These are phyloP conservation scores for Taeniopygia guttata DNA, from an alignment of 2,797 vertebrate species.

Conservation along the genomic window DNA sequence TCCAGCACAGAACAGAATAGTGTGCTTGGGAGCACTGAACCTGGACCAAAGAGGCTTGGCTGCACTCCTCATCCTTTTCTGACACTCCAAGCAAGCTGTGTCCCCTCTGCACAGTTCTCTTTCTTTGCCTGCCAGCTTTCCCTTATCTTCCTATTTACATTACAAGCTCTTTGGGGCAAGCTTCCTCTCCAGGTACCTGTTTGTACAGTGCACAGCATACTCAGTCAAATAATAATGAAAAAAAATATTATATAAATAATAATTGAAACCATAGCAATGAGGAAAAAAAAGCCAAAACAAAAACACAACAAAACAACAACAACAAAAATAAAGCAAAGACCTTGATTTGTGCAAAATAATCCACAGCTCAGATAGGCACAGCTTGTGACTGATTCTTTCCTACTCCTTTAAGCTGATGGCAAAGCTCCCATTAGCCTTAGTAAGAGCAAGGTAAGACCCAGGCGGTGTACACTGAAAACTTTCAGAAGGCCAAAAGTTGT, in stretches of 20 bases:
- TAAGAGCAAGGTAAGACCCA: background rate
- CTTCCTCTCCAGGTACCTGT: background rate
- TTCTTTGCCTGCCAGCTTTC: background rate
- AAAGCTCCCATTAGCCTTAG: slow-evolving; percentile 26
- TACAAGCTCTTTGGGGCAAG: background rate
- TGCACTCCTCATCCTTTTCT: background rate
- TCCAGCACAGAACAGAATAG: background rate
- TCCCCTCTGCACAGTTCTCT: background rate
- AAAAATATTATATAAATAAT: background rate
- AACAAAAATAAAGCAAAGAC: background rate
- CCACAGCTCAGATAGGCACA: background rate
- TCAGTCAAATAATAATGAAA: background rate
- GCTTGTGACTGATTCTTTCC: slow-evolving; percentile 46
- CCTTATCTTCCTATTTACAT: background rate
- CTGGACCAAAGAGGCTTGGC: background rate
- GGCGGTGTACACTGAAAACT: background rate
- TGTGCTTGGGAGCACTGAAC: background rate
- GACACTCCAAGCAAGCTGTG: background rate
- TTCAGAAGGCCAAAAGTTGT: slow-evolving; percentile 1
- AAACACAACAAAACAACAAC: background rate
- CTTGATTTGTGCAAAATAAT: slow-evolving; percentile 2
- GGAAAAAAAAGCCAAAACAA: background rate
- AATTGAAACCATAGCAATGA: background rate
- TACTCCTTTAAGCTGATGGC: slow-evolving; percentile 23
- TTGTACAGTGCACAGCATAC: background rate